Evolutionary conservation across 1,140 invertebrate species (phyloP).

Genomic region (Chelonus insularis): DNA sequence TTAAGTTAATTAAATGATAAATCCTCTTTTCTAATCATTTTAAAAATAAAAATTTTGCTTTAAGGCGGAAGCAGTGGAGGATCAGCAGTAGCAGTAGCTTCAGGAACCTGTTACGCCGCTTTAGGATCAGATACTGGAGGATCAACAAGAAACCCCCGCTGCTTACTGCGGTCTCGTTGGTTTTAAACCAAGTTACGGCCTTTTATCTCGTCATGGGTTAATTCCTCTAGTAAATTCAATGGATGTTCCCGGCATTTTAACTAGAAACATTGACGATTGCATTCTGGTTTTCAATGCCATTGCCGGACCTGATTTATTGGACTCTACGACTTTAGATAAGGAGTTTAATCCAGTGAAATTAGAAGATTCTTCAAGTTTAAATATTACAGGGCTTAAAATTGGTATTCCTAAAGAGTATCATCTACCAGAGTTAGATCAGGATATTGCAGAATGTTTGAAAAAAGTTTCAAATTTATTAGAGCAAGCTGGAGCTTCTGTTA

Average conservation of each 20-base stretch:
- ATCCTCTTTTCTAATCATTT: no score
- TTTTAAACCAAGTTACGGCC: conserved; percentile 94
- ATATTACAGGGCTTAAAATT: conserved; percentile 70
- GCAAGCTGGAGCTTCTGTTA: conserved; percentile 70
- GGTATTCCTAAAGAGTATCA: conserved; percentile 89
- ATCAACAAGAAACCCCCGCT: conserved; percentile 93
- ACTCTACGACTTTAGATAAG: conserved; percentile 80
- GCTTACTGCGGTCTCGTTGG: conserved; percentile 94
- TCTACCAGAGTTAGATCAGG: conserved; percentile 70
- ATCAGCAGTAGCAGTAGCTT: conserved; percentile 90
- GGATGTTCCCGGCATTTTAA: conserved; percentile 91
- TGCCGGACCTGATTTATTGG: conserved; percentile 76
- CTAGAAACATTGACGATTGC: conserved; percentile 78
- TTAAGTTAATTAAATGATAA: not conserved
- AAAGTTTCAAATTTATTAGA: conserved; percentile 74
- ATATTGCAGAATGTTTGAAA: conserved; percentile 78
- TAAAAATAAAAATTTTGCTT: conserved; percentile 29
- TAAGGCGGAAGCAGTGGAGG: conserved; percentile 93
- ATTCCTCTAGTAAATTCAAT: conserved; percentile 97
- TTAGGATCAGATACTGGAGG: conserved; percentile 98
- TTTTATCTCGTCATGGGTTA: conserved; percentile 88
- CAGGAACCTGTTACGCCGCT: conserved; percentile 79
- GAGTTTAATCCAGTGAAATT: conserved; percentile 61
- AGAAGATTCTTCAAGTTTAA: conserved; percentile 54
- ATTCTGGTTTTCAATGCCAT: conserved; percentile 73